Evolutionary conservation across 1,140 invertebrate genomes (phyloP), one percentile per base, ranked within the genome.

Genomic region (Lordiphosa mommai): DNA sequence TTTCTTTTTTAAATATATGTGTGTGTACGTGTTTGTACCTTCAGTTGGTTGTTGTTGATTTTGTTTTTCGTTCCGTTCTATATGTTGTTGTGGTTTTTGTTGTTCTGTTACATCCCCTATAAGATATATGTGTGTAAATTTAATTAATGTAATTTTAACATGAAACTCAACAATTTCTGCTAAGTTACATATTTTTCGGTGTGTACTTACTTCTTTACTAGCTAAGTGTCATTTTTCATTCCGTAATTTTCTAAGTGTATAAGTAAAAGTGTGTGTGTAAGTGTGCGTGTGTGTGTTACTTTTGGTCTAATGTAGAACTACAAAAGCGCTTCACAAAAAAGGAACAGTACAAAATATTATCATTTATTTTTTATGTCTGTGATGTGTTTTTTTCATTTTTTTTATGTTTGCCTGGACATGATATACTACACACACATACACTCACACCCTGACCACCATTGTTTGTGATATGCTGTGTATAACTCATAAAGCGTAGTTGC

Each of bases 81-180:
- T 36, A 16, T 44, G 23, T 51, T 33, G 27, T 20, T 64, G 34
- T 51, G 46, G 48, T 51, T 52, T 38, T 13, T 33, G 20, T 63
- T 57, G 52, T 61, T 61, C 29, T 7, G 29, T 13, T 44, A 10
- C 23, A 16, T 33, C 27, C 27, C 14, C 23, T 49, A 44, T 32
- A 13, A n/a, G 71, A 80, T 50, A 67, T 84, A 71, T 84, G 72
- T 84, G 64, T 73, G 23, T 27, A 27, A 73, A 66, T 71, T 84
- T 73, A 73, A 85, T 84, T 84, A 85, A 84, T 84, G 70, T 80
- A 82, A 85, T 86, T 86, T 80, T 43, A 74, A 86, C 80, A 85
- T 79, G 82, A 86, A 86, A 86, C 84, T 77, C 74, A 84, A 86
- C 84, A 86, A 86, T 87, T 86, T 87, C 76, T 82, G 82, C 23